phyloP scores from a whole-genome alignment of 2,797 vertebrate genomes.

The Hyperoplus immaculatus region DNA sequence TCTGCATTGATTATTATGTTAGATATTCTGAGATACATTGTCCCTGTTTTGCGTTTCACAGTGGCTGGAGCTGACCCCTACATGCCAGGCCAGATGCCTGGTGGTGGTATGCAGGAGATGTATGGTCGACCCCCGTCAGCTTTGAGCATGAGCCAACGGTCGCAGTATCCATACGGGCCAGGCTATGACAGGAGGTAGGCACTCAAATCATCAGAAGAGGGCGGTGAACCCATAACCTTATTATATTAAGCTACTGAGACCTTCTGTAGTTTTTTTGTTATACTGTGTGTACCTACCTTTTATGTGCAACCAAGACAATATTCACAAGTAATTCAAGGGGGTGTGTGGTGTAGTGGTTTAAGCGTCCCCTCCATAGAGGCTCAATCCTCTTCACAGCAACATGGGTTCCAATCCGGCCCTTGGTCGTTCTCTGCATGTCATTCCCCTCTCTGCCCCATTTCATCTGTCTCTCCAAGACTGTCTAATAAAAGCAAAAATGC shows the following conservation, averaged over 20 bases:
- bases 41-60: conserved; percentile 64
- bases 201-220: neutral
- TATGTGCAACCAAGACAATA: too few species aligned
- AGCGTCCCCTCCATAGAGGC: too few species aligned
- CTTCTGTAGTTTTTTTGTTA: neutral
- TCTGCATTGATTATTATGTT: neutral
- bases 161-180: conserved; percentile 94
- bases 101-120: conserved; percentile 94
- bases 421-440: too few species aligned
- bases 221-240: neutral
- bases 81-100: conserved; percentile 93
- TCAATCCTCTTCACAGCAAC: too few species aligned
- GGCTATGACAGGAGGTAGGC: conserved; percentile 95
- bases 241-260: neutral
- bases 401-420: too few species aligned
- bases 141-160: conserved; percentile 92
- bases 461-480: too few species aligned
- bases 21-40: neutral
- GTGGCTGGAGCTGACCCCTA: conserved; percentile 95
- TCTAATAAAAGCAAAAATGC: too few species aligned
- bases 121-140: conserved; percentile 91
- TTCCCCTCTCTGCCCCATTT: too few species aligned
- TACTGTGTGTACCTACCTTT: neutral
- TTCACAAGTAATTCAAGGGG: too few species aligned
- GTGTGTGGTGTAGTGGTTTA: too few species aligned